phyloP scores from a whole-genome alignment of 2,113 vertebrate genomes.

The Struthio camelus region DNA sequence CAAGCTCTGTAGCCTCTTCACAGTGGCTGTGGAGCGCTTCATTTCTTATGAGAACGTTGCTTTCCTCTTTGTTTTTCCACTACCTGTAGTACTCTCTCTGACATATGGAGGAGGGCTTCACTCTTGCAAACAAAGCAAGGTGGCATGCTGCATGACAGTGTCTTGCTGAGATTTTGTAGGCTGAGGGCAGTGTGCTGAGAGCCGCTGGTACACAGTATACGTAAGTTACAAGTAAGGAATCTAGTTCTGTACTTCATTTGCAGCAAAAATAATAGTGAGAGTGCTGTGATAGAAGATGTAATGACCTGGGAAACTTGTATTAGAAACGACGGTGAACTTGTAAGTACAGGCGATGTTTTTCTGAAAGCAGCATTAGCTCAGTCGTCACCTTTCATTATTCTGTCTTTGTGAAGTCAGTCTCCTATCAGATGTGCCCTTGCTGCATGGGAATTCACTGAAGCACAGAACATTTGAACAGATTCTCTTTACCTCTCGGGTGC shows the following conservation, averaged over 20 bases:
- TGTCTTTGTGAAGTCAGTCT: not conserved
- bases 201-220: not conserved
- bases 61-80: not conserved
- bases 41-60: not conserved
- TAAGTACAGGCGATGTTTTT: accelerated
- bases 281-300: not conserved
- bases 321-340: not conserved
- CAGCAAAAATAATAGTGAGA: not conserved
- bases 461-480: constrained; percentile 2
- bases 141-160: not conserved
- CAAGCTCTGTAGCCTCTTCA: not conserved
- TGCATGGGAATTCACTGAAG: not conserved
- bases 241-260: constrained; percentile 29
- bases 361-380: not conserved
- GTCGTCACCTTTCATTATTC: not conserved
- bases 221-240: not conserved
- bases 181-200: not conserved
- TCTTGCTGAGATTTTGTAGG: not conserved
- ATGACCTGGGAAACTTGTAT: not conserved
- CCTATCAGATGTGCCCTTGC: not conserved
- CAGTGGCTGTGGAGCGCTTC: not conserved
- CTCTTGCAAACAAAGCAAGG: not conserved
- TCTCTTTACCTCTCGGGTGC: not conserved
- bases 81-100: not conserved
- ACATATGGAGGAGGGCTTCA: not conserved